Conservation (phyloP, 1,140 invertebrate species). For the Linepithema humile region DNA sequence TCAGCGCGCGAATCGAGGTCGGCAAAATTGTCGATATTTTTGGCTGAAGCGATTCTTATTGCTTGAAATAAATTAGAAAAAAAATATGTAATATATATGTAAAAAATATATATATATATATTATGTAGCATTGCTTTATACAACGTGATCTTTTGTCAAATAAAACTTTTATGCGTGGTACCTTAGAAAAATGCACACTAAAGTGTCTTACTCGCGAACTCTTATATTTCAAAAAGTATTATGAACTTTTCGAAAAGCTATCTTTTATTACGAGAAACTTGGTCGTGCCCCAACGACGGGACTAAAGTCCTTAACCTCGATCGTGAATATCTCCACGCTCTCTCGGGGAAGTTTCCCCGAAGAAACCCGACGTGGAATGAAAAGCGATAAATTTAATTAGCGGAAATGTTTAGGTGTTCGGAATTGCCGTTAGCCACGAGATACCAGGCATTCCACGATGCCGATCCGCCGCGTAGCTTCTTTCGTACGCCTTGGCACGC, state of each 20-base stretch:
- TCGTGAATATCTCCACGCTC: conserved; percentile 46
- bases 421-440: conserved; percentile 41
- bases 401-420: conserved; percentile 45
- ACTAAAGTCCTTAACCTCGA: conserved; percentile 32
- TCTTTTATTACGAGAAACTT: not conserved
- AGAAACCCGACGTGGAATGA: conserved; percentile 62
- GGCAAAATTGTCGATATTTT: not conserved
- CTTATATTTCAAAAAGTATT: not conserved
- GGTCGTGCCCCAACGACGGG: not conserved
- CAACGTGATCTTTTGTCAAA: not conserved
- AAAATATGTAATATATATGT: not conserved
- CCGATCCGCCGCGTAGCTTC: conserved; percentile 15
- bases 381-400: conserved; percentile 65
- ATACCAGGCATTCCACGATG: conserved; percentile 37
- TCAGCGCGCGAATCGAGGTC: not conserved
- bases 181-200: not conserved
- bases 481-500: conserved; percentile 48
- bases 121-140: not conserved
- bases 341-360: conserved; percentile 17
- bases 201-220: not conserved
- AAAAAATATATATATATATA: not conserved
- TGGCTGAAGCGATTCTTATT: not conserved
- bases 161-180: not conserved
- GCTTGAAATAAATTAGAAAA: not conserved
- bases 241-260: conserved; percentile 4